Evolutionary conservation across 2,797 vertebrate genomes (phyloP), one percentile per base, ranked within the genome.

Genomic region (Peromyscus nudipes): DNA sequence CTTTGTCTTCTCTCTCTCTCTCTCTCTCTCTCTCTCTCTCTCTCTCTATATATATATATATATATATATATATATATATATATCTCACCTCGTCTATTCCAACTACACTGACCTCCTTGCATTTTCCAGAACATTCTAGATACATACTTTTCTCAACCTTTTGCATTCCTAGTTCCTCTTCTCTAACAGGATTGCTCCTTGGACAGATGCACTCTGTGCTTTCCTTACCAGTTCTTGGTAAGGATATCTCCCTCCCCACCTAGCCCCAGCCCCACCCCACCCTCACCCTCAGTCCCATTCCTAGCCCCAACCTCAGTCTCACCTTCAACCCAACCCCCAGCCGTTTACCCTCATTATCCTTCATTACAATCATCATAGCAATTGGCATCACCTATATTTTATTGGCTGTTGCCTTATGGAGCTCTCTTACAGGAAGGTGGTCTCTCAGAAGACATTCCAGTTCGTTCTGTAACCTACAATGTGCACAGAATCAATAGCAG

Each of bases 71-170:
- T 40, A 40, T 40, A 40, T 40, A 40, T 40, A 40, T 40, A 40
- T 40, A 40, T 40, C 40, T 52, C 60, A 1, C 27, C 79, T 57
- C 2, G 49, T 89, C 67, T 84, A 31, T 25, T 94, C 19, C 23
- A 77, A 64, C 21, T 23, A 52, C 6, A 37, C 4, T 11, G 64
- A 49, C 60, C 52, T 76, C 25, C 29, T 67, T 73, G 11, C 4
- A 9, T 10, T 86, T 96, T 86, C 91, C 31, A 75, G 85, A 95
- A 85, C 4, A 34, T 75, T 91, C 31, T 37, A 79, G 64, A 65
- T 19, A 65, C 4, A 29, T 4, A 57, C 16, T 17, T 67, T 27
- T 19, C 34, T 57, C 43, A 11, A 19, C 43, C 1, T 46, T 94
- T 43, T 92, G 29, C 17, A 25, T 7, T 52, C 46, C 29, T 27